Conservation (phyloP, 2,888 invertebrate species). For the Andrena marginata region DNA sequence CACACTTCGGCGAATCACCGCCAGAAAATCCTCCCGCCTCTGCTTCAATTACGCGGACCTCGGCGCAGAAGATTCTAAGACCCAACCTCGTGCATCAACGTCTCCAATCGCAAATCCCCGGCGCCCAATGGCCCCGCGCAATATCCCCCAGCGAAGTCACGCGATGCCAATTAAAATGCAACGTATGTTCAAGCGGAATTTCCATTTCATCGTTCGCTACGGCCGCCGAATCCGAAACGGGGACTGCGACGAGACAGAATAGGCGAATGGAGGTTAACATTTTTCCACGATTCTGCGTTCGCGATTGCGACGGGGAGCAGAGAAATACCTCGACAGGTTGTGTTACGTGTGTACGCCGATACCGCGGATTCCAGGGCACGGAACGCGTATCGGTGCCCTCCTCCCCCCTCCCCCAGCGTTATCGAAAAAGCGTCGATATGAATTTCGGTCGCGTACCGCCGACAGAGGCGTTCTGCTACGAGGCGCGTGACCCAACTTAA, state of each 20-base stretch:
- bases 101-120: background rate
- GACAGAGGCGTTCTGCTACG: conserved; percentile 31
- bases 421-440: conserved; percentile 48
- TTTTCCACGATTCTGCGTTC: background rate
- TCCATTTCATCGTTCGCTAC: background rate
- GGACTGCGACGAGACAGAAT: background rate
- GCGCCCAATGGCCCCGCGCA: background rate
- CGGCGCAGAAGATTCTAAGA: background rate
- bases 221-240: background rate
- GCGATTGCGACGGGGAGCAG: background rate
- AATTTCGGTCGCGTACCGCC: conserved; percentile 55
- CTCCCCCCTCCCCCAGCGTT: background rate
- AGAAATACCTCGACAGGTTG: background rate
- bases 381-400: conserved; percentile 18
- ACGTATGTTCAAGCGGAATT: background rate
- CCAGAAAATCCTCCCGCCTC: background rate
- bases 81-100: background rate
- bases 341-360: background rate
- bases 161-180: background rate
- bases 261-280: background rate
- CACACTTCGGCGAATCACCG: too few relatives aligned
- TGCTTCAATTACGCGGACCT: background rate
- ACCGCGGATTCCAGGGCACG: conserved; percentile 23
- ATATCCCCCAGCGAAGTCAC: too few relatives aligned
- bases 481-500: conserved; percentile 59